phyloP scores from a whole-genome alignment of 2,113 vertebrate genomes.

The Ardeotis arabs region DNA sequence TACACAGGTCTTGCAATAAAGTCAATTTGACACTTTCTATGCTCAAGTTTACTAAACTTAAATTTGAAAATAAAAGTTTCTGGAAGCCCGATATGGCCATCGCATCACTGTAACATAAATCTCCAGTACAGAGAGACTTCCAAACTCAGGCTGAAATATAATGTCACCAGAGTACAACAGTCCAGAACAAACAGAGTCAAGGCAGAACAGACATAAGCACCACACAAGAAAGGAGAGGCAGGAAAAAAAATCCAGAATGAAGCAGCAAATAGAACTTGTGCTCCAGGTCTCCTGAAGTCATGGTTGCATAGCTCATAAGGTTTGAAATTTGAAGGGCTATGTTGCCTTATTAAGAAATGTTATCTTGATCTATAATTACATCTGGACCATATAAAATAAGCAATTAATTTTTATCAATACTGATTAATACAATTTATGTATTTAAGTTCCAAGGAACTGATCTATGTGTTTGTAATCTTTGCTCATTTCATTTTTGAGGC shows the following conservation, averaged over 20 bases:
- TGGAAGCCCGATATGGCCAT: not conserved
- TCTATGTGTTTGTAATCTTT: constrained; percentile 58
- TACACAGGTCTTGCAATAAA: not conserved
- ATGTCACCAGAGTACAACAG: not conserved
- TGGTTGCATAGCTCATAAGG: not conserved
- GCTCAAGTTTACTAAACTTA: not conserved
- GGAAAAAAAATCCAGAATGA: not conserved
- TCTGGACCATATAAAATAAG: constrained; percentile 43
- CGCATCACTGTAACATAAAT: not conserved
- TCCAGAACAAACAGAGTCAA: not conserved
- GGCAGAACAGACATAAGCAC: not conserved
- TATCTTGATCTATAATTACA: constrained; percentile 57
- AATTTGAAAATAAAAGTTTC: not conserved
- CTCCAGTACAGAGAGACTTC: not conserved
- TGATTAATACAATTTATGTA: constrained; percentile 60
- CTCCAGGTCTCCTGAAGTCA: not conserved
- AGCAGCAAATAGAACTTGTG: not conserved
- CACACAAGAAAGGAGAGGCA: not conserved
- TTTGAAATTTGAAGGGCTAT: not conserved
- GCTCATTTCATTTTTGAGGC: constrained; percentile 64
- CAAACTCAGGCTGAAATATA: not conserved
- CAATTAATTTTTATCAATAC: constrained; percentile 68
- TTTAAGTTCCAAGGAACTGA: constrained; percentile 64
- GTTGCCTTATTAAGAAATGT: constrained; percentile 17
- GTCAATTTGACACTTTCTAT: not conserved